Conservation (phyloP, 2,113 vertebrate species). For the Ivindomyrus marchei region DNA sequence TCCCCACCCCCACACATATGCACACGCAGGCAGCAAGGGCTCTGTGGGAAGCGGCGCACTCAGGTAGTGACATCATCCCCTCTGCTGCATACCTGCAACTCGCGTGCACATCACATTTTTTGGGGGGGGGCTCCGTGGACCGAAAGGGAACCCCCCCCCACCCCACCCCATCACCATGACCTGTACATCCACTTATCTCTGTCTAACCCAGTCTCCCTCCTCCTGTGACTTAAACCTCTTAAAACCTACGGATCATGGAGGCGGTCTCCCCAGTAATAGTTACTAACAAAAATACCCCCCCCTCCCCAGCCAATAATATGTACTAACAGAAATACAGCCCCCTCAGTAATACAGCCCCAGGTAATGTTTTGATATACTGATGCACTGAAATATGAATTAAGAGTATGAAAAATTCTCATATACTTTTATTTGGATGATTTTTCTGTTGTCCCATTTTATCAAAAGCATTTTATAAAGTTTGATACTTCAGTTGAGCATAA, state of each 20-base stretch:
- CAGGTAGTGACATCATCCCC: not conserved
- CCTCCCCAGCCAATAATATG: not conserved
- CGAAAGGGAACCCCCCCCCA: too few species aligned
- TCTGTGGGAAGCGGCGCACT: not conserved
- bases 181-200: not conserved
- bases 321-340: not conserved
- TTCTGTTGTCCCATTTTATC: not conserved
- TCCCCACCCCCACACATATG: not conserved
- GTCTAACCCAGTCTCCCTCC: not conserved
- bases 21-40: not conserved
- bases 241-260: too few species aligned
- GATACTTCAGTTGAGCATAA: not conserved
- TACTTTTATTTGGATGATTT: not conserved
- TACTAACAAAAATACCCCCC: not conserved
- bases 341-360: not conserved
- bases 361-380: not conserved
- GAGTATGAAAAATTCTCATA: not conserved
- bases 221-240: not conserved
- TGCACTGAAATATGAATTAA: not conserved
- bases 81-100: not conserved
- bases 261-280: not conserved
- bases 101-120: too few species aligned
- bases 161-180: too few species aligned
- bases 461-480: not conserved
- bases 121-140: too few species aligned